These are phyloP conservation scores for Mastomys coucha DNA, from an alignment of 2,113 vertebrate genomes.

Conservation along the genomic window DNA sequence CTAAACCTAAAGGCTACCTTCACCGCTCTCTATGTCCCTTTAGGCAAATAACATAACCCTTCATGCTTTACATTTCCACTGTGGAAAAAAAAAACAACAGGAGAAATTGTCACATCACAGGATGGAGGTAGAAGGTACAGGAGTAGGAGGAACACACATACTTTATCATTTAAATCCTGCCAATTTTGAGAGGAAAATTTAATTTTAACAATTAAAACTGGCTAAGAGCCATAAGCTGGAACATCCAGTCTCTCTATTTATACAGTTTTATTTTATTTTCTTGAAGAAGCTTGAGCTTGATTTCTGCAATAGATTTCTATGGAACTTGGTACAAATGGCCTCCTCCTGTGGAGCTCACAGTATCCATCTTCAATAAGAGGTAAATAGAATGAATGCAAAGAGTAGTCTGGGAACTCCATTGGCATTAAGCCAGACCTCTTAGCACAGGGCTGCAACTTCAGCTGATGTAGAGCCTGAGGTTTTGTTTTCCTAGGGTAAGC, in stretches of 20 bases:
- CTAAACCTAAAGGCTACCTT: neutral
- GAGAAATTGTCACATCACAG: neutral
- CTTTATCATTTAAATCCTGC: constrained; percentile 32
- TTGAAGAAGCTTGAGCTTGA: constrained; percentile 7
- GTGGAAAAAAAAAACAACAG: constrained; percentile 29
- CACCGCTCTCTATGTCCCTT: neutral
- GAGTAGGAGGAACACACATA: neutral
- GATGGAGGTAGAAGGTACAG: neutral
- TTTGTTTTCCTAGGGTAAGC: neutral
- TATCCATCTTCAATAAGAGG: neutral
- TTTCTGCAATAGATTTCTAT: neutral
- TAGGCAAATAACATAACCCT: neutral
- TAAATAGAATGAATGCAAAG: neutral
- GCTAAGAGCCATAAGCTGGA: neutral
- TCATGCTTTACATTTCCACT: constrained; percentile 22
- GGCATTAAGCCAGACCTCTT: neutral
- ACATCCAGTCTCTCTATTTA: neutral
- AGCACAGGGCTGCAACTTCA: neutral
- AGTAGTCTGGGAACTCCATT: neutral
- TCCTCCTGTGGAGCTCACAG: neutral
- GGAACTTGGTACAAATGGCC: constrained; percentile 7
- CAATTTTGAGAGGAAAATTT: neutral
- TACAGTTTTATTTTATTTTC: neutral
- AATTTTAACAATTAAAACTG: constrained; percentile 55
- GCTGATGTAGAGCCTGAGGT: neutral